Evolutionary conservation across 37 sponge, comb jelly and placozoan species (phyloP), one percentile per base, ranked within the genome.

Genomic region (Spongilla lacustris): DNA sequence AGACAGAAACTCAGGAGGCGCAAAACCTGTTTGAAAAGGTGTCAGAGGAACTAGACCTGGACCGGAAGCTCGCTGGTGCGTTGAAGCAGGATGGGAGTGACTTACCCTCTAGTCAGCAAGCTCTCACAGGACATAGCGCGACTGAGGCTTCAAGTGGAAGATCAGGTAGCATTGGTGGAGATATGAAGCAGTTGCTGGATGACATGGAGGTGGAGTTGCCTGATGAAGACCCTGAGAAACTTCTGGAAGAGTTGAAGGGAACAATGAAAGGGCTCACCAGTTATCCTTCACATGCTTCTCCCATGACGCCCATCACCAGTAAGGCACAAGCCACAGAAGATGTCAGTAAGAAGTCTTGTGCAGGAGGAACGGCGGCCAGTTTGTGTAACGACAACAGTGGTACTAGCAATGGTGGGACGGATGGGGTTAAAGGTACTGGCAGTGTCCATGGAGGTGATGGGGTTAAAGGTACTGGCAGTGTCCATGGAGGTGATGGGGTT

Each of bases 1-100:
- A 81, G 33, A 94, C 94, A 36, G 87, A 86, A 74, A 58, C 76
- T n/a, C 89, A 91, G 37, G 71, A 95, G 70, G 49, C 93, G 10
- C 37, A 86, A 35, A 69, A 89, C 24, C 81, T 95, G 10, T 79
- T 95, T 31, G 82, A 91, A 38, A 81, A 92, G 73, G 81, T 71
- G 29, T 27, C 77, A 21, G 95, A 92, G 66, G 92, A 89, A 71
- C 85, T 76, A 17, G 73, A 36, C 11, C 50, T 94, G 22, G 95
- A 91, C 23, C 34, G 68, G 26, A 79, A 28, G 68, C 73, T 89
- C 0, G 83, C 58, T 73, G 73, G 35, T 29, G 71, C 14, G 0
- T 38, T 38, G 8, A 25, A 80, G 17, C 32, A 79, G 26, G 73
- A 76, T 29, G 91, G 87, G 19, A 81, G 80, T 25, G 83, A 77